These are phyloP conservation scores for Drosophila suzukii DNA, from an alignment of 1,140 invertebrate species.

Conservation along the genomic window DNA sequence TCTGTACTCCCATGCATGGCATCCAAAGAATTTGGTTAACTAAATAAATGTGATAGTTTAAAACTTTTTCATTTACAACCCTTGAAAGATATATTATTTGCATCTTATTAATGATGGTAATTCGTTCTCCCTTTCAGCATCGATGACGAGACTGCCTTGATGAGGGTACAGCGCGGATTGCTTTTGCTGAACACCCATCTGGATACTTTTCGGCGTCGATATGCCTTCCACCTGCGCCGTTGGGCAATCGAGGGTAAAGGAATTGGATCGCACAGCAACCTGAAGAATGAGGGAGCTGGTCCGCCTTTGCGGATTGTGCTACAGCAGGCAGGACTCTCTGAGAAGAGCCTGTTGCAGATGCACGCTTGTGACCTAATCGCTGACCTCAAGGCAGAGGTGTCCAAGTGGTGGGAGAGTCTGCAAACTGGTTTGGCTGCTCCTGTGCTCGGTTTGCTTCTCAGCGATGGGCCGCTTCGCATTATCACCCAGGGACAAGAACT, in stretches of 20 bases:
- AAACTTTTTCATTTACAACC: too few species aligned
- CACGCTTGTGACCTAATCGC: slow-evolving; percentile 93
- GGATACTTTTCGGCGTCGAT: slow-evolving; percentile 94
- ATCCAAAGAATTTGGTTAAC: too few species aligned
- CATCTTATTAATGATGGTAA: not conserved
- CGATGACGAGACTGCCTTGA: slow-evolving; percentile 90
- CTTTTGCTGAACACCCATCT: slow-evolving; percentile 95
- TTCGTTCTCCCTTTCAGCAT: slow-evolving; percentile 36
- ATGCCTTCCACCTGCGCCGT: slow-evolving; percentile 93
- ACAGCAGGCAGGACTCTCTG: slow-evolving; percentile 93
- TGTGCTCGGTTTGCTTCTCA: slow-evolving; percentile 87
- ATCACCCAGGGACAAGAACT: slow-evolving; percentile 97
- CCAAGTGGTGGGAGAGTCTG: slow-evolving; percentile 89
- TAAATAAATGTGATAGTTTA: too few species aligned
- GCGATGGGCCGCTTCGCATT: slow-evolving; percentile 94
- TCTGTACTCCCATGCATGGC: not conserved
- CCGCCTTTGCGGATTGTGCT: slow-evolving; percentile 90
- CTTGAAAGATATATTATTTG: too few species aligned
- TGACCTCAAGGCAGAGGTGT: slow-evolving; percentile 95
- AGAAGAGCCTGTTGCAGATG: slow-evolving; percentile 91
- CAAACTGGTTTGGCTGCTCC: slow-evolving; percentile 75
- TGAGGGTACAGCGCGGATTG: slow-evolving; percentile 95
- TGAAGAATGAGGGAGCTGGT: slow-evolving; percentile 85
- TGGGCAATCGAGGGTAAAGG: slow-evolving; percentile 93
- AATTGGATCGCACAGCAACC: slow-evolving; percentile 89